Percentiles rank a stretch among this genome's conserved stretches.
These are phyloP conservation scores for Hydrozoanthus gracilis DNA, from an alignment of 92 coral and sea anemone genomes.

Conservation along the genomic window DNA sequence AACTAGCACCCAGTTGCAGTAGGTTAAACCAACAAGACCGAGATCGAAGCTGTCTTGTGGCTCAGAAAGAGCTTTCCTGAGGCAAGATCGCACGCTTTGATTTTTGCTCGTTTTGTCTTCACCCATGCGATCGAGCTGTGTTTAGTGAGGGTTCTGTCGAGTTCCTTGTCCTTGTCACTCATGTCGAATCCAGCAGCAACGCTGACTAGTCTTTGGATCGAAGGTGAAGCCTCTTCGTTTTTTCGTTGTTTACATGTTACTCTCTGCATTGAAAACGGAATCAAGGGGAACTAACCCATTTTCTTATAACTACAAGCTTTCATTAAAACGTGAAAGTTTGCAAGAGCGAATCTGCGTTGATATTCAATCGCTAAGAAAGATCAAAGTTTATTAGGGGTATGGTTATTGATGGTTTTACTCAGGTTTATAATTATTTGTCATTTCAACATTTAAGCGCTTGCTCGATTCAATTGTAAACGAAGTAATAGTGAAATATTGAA, in stretches of 20 bases:
- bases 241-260: slow-evolving; percentile 50
- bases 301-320: neutral
- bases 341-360: slow-evolving; percentile 4
- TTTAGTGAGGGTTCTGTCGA: slow-evolving; percentile 47
- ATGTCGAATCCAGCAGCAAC: slow-evolving; percentile 95
- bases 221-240: slow-evolving; percentile 69
- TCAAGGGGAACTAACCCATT: neutral
- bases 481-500: slow-evolving; percentile 81
- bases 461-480: slow-evolving; percentile 48
- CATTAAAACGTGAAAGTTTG: slow-evolving; percentile 16
- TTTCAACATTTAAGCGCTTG: neutral
- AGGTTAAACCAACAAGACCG: neutral
- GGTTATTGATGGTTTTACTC: neutral
- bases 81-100: slow-evolving; percentile 30
- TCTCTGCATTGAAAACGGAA: neutral
- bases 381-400: neutral
- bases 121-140: slow-evolving; percentile 84
- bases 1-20: neutral
- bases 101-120: slow-evolving; percentile 61
- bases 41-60: slow-evolving; percentile 42
- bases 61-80: slow-evolving; percentile 8
- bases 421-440: neutral
- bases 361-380: neutral
- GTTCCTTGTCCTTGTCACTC: slow-evolving; percentile 66
- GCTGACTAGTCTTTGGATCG: slow-evolving; percentile 92